A percentile compares a stretch with the other conserved stretches of the same genome.
Evolutionary conservation across 2,888 invertebrate genomes (phyloP).

Genomic region (Carcina quercana): DNA sequence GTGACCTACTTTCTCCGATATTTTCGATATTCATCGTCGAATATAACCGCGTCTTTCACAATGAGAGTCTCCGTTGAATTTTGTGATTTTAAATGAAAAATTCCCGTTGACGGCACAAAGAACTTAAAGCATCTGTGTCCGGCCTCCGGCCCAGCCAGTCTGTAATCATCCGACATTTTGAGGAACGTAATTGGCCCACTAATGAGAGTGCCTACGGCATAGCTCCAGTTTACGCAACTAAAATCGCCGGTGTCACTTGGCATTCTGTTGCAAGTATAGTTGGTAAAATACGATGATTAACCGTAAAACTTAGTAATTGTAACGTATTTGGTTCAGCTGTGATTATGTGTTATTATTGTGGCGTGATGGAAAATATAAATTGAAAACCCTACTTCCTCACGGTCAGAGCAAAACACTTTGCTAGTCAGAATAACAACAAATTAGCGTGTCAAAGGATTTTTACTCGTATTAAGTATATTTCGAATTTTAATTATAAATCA

Average conservation of each 20-base stretch:
- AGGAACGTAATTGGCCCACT: slow-evolving; percentile 60
- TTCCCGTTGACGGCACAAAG: slow-evolving; percentile 41
- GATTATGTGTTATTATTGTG: background rate
- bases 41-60: slow-evolving; percentile 11
- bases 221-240: slow-evolving; percentile 62
- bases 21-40: too few relatives aligned
- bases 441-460: too few relatives aligned
- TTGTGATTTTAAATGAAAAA: slow-evolving; percentile 35
- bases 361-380: background rate
- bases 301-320: slow-evolving; percentile 2
- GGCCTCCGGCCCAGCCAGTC: slow-evolving; percentile 43
- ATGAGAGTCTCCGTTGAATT: slow-evolving; percentile 27
- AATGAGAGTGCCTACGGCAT: slow-evolving; percentile 62
- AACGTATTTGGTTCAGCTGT: background rate
- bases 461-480: too few relatives aligned
- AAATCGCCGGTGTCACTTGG: slow-evolving; percentile 53
- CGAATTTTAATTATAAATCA: too few relatives aligned
- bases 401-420: too few relatives aligned
- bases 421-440: too few relatives aligned
- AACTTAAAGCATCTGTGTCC: slow-evolving; percentile 51
- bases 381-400: too few relatives aligned
- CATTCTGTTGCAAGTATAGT: slow-evolving; percentile 13
- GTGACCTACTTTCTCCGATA: too few relatives aligned
- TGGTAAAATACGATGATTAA: slow-evolving; percentile 6
- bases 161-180: slow-evolving; percentile 67